Evolutionary conservation across 2,888 invertebrate species (phyloP), one percentile per base, ranked within the genome.

Genomic region (Caenorhabditis sp.): DNA sequence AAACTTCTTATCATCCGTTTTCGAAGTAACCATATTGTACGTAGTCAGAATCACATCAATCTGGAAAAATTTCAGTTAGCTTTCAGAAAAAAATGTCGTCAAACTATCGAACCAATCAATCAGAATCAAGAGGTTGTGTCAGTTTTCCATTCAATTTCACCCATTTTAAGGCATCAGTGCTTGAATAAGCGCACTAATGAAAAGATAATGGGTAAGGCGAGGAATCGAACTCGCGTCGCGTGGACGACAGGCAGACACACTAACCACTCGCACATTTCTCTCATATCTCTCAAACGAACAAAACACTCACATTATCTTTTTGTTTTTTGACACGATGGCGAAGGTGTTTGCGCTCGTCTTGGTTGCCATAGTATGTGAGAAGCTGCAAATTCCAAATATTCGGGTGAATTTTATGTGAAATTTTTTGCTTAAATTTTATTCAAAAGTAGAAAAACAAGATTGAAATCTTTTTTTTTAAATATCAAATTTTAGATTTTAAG

Each of bases 1-100:
- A 88, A 97, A 94, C 91, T 94, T 92, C 88, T 94, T 93, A 69
- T 95, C 93, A 85, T 96, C 96, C 0, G 93, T 92, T 74, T 93
- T 93, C 77, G 94, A 94, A 82, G 92, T 92, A 26, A 94, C 92
- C 91, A 94, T 92, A 78, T 92, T 92, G 89, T 91, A 85, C 0
- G 85, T 85, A 1, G 85, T 84, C 5, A 85, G 68, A 25, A 85
- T 72, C 0, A 85, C 81, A 64, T 85, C 85, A 25, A 77, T 78
- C 82, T 83, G 69, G 20, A 74, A 23, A 23, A 52, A 10, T n/a
- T 50, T 50, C 10, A 50, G 50, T 4, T n/a, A 17, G 17, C 5
- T 36, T 26, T 14, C 52, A 53, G 21, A 53, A 54, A 38, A 56
- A 27, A 25, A 56, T 26, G 23, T 56, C 5, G 25, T 56, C 5